A percentile compares a stretch with the other conserved stretches of the same genome.
Evolutionary conservation across 2,888 invertebrate species (phyloP).

Genomic region (Neoitamus cyanurus): DNA sequence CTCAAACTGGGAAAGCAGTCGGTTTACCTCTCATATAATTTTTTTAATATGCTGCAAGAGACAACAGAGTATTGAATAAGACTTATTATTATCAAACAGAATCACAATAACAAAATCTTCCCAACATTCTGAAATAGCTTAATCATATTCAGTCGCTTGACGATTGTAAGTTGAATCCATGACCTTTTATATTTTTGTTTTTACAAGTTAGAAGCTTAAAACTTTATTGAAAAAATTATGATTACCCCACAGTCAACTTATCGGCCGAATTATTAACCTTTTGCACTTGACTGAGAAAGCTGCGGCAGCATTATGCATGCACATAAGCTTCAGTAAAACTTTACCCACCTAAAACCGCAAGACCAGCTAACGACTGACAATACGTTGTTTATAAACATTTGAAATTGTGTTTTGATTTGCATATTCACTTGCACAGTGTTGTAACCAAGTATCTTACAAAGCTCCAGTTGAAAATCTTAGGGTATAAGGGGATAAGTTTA

Average conservation of each 20-base stretch:
- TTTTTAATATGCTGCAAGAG: no score
- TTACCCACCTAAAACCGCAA: neutral
- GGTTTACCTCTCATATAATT: no score
- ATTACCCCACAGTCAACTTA: neutral
- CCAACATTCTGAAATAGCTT: neutral
- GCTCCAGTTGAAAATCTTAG: no score
- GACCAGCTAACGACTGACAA: no score
- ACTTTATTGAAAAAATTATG: neutral
- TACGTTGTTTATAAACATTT: no score
- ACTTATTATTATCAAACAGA: neutral
- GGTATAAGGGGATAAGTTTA: no score
- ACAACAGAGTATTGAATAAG: no score
- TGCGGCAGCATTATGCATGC: neutral
- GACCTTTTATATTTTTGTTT: no score
- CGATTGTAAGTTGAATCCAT: neutral
- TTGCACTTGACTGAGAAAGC: neutral
- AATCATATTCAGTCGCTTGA: neutral
- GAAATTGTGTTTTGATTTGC: no score
- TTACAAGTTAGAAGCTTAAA: neutral
- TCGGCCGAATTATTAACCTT: neutral
- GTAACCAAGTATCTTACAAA: no score
- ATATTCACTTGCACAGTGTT: no score
- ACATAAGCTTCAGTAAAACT: neutral
- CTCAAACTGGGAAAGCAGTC: no score
- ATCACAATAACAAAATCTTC: neutral